Base-by-base conservation (phyloP, 2,888 invertebrate species). In the Thymelicus sylvestris region DNA sequence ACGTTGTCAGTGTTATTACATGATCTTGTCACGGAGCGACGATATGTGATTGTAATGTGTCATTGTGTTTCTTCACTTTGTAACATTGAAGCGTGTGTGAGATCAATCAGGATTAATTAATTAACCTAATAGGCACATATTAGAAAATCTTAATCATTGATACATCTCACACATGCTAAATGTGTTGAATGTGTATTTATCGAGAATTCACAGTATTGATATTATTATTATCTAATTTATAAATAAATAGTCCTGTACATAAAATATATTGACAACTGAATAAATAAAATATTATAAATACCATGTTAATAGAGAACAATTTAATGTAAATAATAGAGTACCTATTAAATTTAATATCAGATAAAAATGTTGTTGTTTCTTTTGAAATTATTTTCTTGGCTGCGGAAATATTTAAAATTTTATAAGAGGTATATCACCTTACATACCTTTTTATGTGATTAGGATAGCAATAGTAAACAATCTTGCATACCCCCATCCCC, bases 321-420 rank as follows among this genome's bases (percentile, higher is more conserved):
- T 92, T 92, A 92, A 91, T 93, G 93, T 93, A 93, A 91, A 93
- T 93, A 93, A 93, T 93, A 93, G 93, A 92, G 84, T 92, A 91
- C 89, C 89, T 91, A 93, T 93, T 93, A 93, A 93, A 93, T 93
- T 93, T 93, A 93, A 93, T 93, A 93, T 93, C 93, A 93, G 90
- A 92, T 90, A 89, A 78, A 79, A 79, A 78, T 77, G 75, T 85
- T 76, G 86, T 91, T 91, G 90, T 87, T 91, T 80, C 62, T 24
- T 52, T n/a, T n/a, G n/a, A n/a, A n/a, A n/a, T n/a, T n/a, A n/a
- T n/a, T n/a, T 19, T 19, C 8, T 19, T 8, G 8, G 52, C 15
- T 19, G 7, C 19, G 15, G 60, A 15, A 44, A 64, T 19, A 13
- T 31, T 31, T 31, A 2, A 31, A 5, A 5, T 31, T 31, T 31